A percentile compares a stretch with the other conserved stretches of the same genome.
phyloP scores from a whole-genome alignment of 2,888 invertebrate genomes.

The Uloborus plumipes region DNA sequence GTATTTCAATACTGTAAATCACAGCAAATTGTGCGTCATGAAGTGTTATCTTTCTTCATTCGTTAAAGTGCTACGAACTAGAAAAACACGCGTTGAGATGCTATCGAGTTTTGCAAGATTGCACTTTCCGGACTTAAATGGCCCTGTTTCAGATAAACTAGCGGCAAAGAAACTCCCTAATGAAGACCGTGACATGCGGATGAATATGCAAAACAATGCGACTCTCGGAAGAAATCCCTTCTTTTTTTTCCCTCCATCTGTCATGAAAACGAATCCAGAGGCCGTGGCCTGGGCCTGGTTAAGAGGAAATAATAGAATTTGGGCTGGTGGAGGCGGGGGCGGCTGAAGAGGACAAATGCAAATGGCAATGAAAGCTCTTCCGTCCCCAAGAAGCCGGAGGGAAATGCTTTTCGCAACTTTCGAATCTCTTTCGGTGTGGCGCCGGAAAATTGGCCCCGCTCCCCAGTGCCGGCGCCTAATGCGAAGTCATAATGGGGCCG shows the following conservation, averaged over 20 bases:
- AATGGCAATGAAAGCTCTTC: slow-evolving; percentile 64
- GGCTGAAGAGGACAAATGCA: slow-evolving; percentile 61
- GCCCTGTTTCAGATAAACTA: slow-evolving; percentile 22
- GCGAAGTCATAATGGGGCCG: slow-evolving; percentile 64
- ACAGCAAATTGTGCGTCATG: no score
- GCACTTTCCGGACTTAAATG: slow-evolving; percentile 13
- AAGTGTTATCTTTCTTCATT: no score
- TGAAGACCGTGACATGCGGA: slow-evolving; percentile 5
- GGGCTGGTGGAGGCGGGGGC: slow-evolving; percentile 41
- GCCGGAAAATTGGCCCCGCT: slow-evolving; percentile 61
- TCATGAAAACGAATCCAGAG: slow-evolving; percentile 14
- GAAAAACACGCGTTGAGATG: no score
- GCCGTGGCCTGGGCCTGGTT: slow-evolving; percentile 32
- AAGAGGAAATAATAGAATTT: slow-evolving; percentile 60
- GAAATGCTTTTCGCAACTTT: slow-evolving; percentile 62
- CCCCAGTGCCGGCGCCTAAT: slow-evolving; percentile 49
- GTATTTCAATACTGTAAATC: no score
- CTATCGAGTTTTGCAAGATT: no score
- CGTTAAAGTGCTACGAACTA: no score
- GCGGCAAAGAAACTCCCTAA: slow-evolving; percentile 20
- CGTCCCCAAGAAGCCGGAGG: slow-evolving; percentile 53
- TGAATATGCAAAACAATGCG: slow-evolving; percentile 40
- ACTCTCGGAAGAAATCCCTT: no score
- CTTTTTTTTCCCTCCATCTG: no score
- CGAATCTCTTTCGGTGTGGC: slow-evolving; percentile 27